These are phyloP conservation scores for Nemurella pictetii DNA, from an alignment of 2,888 invertebrate species.

Conservation along the genomic window DNA sequence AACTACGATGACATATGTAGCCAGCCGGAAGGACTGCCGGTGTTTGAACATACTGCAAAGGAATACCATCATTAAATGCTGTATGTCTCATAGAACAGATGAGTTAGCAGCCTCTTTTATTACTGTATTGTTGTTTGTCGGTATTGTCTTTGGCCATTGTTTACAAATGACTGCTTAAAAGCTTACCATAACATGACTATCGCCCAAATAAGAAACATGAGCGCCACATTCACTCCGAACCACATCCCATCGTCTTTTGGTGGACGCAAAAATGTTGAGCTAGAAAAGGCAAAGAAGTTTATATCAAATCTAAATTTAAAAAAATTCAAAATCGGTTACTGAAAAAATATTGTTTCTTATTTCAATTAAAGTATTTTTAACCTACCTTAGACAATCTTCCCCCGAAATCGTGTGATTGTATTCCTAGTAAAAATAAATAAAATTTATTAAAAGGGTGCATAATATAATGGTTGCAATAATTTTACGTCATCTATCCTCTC, in stretches of 20 bases:
- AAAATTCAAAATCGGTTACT: conserved; percentile 5
- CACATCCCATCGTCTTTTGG: conserved; percentile 64
- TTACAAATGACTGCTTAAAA: too few species aligned
- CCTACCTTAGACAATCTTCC: conserved; percentile 37
- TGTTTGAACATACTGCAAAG: conserved; percentile 53
- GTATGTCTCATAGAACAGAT: background rate
- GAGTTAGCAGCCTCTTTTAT: background rate
- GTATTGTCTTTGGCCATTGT: too few species aligned
- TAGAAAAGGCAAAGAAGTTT: conserved; percentile 53
- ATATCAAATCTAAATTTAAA: too few species aligned
- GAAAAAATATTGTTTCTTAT: background rate
- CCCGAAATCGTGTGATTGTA: conserved; percentile 25
- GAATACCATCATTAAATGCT: background rate
- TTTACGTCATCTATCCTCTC: too few species aligned
- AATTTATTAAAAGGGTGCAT: background rate
- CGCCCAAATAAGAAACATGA: conserved; percentile 66
- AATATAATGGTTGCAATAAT: background rate
- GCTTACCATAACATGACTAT: conserved; percentile 65
- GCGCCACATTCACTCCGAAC: conserved; percentile 64
- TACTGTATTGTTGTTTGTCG: too few species aligned
- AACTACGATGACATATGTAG: conserved; percentile 53
- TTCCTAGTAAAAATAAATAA: conserved; percentile 24
- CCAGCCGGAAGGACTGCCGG: conserved; percentile 56
- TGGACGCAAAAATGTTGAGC: conserved; percentile 62
- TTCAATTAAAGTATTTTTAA: background rate